Conservation (phyloP, 1,140 invertebrate genomes). For the Drosophila tristis region DNA sequence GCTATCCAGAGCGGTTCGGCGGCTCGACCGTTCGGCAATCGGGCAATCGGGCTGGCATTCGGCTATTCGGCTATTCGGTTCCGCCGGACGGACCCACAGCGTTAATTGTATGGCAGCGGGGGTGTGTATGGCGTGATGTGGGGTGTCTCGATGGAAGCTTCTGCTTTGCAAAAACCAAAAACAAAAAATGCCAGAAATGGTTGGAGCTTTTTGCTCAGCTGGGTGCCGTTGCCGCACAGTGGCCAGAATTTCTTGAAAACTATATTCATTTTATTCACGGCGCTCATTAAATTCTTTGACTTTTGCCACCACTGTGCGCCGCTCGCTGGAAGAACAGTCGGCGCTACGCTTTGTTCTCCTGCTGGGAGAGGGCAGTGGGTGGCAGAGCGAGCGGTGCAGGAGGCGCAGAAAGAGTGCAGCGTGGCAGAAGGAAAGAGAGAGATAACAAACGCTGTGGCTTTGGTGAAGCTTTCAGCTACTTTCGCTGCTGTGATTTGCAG, state of each 20-base stretch:
- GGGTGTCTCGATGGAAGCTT: neutral
- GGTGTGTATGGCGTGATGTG: neutral
- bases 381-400: neutral
- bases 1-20: constrained; percentile 38
- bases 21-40: neutral
- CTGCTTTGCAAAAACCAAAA: constrained; percentile 5
- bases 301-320: no score
- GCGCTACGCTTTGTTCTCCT: neutral
- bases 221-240: constrained; percentile 26
- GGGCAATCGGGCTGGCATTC: no score
- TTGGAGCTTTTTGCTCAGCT: constrained; percentile 62
- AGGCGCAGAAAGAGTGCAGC: no score
- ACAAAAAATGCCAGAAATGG: constrained; percentile 9
- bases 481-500: constrained; percentile 44
- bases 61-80: neutral
- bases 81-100: neutral
- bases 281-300: no score
- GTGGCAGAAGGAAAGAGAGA: no score
- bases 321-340: constrained; percentile 49
- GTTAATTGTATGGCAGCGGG: constrained; percentile 2
- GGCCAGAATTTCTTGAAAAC: no score
- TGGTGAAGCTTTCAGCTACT: constrained; percentile 51
- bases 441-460: neutral
- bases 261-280: no score
- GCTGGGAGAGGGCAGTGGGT: neutral